A percentile compares a stretch with the other conserved stretches of the same genome.
Evolutionary conservation across 2,113 vertebrate genomes (phyloP).

Genomic region (Tiliqua scincoides): DNA sequence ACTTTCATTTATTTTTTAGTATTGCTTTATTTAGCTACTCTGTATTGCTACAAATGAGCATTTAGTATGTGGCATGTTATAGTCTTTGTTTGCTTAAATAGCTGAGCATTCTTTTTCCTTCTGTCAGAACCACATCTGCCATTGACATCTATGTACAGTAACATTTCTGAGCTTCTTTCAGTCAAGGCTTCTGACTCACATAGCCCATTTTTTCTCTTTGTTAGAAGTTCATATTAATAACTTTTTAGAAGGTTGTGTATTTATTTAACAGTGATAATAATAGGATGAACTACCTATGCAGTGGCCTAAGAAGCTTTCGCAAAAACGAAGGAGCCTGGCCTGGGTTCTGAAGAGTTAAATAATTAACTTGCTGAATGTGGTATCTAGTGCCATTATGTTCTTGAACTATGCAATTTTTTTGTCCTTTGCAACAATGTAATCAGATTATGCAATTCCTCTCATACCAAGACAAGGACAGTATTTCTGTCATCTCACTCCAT

Average conservation of each 20-base stretch:
- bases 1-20: slow-evolving; percentile 42
- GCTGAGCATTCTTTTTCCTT: slow-evolving; percentile 38
- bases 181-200: slow-evolving; percentile 44
- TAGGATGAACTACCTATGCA: not conserved
- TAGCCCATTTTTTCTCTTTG: not conserved
- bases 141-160: slow-evolving; percentile 42
- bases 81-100: slow-evolving; percentile 36
- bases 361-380: slow-evolving; percentile 16
- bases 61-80: slow-evolving; percentile 27
- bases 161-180: slow-evolving; percentile 33
- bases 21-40: slow-evolving; percentile 34
- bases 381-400: not conserved
- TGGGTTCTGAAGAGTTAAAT: not conserved
- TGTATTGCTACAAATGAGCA: slow-evolving; percentile 30
- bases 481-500: too few species aligned
- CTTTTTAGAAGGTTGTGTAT: not conserved
- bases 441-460: not conserved
- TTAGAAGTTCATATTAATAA: not conserved
- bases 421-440: not conserved
- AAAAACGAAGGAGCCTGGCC: not conserved
- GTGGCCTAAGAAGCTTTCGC: accelerated
- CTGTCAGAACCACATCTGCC: slow-evolving; percentile 4
- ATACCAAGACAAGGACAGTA: too few species aligned
- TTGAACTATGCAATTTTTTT: not conserved
- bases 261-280: not conserved